phyloP scores from a whole-genome alignment of 2,797 vertebrate species.

The Lagocephalus sceleratus region DNA sequence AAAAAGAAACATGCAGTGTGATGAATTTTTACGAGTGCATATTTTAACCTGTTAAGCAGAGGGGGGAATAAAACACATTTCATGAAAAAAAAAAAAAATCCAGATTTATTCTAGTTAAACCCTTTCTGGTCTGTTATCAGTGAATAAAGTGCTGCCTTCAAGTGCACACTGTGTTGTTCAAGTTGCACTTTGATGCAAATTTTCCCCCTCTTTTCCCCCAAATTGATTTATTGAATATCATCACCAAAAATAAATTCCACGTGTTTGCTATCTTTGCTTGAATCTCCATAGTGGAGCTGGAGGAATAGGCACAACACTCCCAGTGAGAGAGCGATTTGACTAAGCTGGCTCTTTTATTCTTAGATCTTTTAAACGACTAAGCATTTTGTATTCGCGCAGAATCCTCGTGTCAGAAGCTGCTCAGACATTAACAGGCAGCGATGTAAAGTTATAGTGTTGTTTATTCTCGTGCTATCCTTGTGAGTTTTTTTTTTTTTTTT shows the following conservation, averaged over 20 bases:
- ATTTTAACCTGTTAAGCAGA: neutral
- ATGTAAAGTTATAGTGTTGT: constrained; percentile 13
- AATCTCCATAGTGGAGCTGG: constrained; percentile 47
- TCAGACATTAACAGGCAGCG: constrained; percentile 35
- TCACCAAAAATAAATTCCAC: constrained; percentile 37
- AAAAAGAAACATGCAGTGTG: neutral
- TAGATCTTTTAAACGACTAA: constrained; percentile 63
- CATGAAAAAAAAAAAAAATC: too few species aligned
- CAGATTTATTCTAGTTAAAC: neutral
- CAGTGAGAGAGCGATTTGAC: constrained; percentile 38
- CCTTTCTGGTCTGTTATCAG: too few species aligned
- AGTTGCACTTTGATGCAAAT: too few species aligned
- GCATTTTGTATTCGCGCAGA: constrained; percentile 45
- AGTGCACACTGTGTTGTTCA: neutral
- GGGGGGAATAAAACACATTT: too few species aligned
- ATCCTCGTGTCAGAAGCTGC: constrained; percentile 24
- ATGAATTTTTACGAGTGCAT: neutral
- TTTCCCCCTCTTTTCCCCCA: constrained; percentile 11
- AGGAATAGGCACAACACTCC: constrained; percentile 46
- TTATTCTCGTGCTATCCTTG: neutral
- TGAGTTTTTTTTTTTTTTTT: too few species aligned
- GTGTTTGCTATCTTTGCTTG: constrained; percentile 39
- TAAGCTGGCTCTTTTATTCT: constrained; percentile 46
- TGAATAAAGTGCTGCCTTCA: neutral
- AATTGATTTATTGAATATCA: constrained; percentile 7